Evolutionary conservation across 2,888 invertebrate genomes (phyloP).

Genomic region (Noctua janthe): DNA sequence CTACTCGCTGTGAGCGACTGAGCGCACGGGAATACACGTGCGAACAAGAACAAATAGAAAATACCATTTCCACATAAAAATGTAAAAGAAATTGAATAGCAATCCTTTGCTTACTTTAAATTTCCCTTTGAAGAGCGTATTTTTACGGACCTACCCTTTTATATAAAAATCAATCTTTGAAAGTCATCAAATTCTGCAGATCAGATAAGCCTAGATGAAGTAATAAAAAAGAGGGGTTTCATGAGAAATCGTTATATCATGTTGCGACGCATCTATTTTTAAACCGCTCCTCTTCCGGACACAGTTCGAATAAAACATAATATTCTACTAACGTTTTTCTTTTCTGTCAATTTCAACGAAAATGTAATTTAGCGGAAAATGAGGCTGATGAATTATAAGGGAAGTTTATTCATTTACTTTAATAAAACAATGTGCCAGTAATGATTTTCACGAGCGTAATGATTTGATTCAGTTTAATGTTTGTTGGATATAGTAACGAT

Average conservation of each 20-base stretch:
- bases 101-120: slow-evolving; percentile 53
- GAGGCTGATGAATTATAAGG: slow-evolving; percentile 8
- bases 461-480: slow-evolving; percentile 16
- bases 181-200: not conserved
- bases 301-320: not conserved
- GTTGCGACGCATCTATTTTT: not conserved
- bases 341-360: slow-evolving; percentile 4
- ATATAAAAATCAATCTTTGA: not conserved
- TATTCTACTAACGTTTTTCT: slow-evolving; percentile 15
- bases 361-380: slow-evolving; percentile 29
- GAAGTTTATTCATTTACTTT: slow-evolving; percentile 35
- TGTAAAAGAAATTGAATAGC: slow-evolving; percentile 59
- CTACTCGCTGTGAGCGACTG: slow-evolving; percentile 39
- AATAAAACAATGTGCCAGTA: slow-evolving; percentile 37
- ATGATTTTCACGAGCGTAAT: slow-evolving; percentile 24
- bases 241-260: not conserved
- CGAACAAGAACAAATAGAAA: slow-evolving; percentile 62
- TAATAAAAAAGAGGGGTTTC: not conserved
- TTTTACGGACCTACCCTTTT: not conserved
- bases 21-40: slow-evolving; percentile 47
- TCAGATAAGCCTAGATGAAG: not conserved
- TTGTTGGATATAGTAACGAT: not conserved
- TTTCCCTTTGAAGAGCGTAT: slow-evolving; percentile 26
- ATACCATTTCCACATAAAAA: slow-evolving; percentile 55
- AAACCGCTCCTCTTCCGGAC: not conserved